phyloP scores from a whole-genome alignment of 2,113 vertebrate species.

The Protobothrops mucrosquamatus region DNA sequence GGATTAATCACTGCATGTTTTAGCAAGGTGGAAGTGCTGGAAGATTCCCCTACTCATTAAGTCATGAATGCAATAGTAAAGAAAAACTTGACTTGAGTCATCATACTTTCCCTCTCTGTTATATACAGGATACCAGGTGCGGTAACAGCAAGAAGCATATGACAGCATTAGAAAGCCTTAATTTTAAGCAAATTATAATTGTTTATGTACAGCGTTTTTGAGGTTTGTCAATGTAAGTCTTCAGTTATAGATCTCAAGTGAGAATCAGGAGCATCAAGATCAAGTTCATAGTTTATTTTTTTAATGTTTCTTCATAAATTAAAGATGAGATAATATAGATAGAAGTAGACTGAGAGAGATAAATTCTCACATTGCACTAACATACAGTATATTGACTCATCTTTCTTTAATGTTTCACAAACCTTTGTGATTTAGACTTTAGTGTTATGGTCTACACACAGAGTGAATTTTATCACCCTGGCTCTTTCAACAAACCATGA shows the following conservation, averaged over 20 bases:
- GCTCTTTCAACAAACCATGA: background rate
- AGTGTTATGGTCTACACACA: background rate
- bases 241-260: background rate
- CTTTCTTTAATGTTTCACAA: background rate
- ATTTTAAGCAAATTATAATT: background rate
- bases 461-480: background rate
- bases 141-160: background rate
- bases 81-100: background rate
- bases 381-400: background rate
- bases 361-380: background rate
- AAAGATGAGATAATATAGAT: background rate
- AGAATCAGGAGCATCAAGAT: background rate
- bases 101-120: background rate
- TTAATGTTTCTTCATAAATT: background rate
- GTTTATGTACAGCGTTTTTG: background rate
- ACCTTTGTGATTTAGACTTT: background rate
- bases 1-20: background rate
- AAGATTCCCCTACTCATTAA: constrained; percentile 21
- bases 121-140: background rate
- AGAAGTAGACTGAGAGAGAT: background rate
- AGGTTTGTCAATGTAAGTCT: background rate
- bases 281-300: background rate
- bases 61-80: background rate
- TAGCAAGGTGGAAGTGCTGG: background rate
- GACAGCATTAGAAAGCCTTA: background rate